Evolutionary conservation across 2,113 vertebrate species (phyloP), one percentile per base, ranked within the genome.

Genomic region (Antechinus flavipes): DNA sequence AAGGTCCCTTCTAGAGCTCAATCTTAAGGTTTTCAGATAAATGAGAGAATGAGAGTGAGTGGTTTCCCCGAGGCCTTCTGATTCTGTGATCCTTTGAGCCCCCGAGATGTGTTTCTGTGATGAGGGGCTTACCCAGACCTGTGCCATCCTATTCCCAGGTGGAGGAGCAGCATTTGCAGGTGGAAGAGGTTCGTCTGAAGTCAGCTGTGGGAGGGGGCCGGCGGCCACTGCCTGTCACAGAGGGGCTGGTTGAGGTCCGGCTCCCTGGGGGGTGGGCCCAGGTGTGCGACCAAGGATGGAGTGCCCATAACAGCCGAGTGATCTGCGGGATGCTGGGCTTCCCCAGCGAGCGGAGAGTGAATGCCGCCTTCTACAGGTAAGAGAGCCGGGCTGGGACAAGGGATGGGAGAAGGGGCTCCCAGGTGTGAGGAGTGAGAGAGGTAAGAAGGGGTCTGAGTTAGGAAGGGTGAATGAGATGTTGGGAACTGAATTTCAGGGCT

Each of bases 261-360:
- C 98, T 99, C 98, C 99, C 98, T 35, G 98, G 99, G 0, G 93
- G 99, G 96, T 99, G 99, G 99, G 98, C 98, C 0, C 99, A 99
- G 98, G 98, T 99, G 97, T 99, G 99, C 0, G 99, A 99, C 91
- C 96, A 98, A 91, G 99, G 99, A 90, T 99, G 99, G 99, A 98
- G 98, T 19, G 95, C 97, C 94, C 99, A 98, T 95, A 99, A 99
- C 98, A 99, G 99, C 49, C 99, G 89, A 0, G 99, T 99, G 3
- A 5, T 99, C 98, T 99, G 99, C 0, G 99, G 99, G 94, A 99
- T 99, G 99, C 98, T 99, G 99, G 99, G 99, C 94, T 99, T 99
- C 98, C 99, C 99, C 0, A 98, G 99, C 0, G 99, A 99, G 97
- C 99, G 98, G 97, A 99, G 99, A 94, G 98, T 99, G 98, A 99